These are phyloP conservation scores for Hippocampus guttulatus DNA, from an alignment of 2,113 vertebrate genomes.

Conservation along the genomic window DNA sequence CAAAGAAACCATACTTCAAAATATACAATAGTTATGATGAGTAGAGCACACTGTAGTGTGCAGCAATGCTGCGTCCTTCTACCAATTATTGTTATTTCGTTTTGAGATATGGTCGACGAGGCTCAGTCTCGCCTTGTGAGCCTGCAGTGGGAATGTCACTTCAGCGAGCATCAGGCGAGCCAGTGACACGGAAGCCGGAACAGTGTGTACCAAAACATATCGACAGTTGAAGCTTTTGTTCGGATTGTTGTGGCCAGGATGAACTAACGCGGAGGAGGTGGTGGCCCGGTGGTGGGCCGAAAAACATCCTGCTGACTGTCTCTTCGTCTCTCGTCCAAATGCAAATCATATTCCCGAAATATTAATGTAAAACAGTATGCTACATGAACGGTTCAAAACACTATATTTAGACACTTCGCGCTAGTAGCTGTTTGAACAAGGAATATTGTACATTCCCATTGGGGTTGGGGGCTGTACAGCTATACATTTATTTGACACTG, in stretches of 20 bases:
- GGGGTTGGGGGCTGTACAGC: background rate
- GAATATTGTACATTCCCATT: background rate
- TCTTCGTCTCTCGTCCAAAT: background rate
- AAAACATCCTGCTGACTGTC: background rate
- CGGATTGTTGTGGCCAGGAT: conserved; percentile 7
- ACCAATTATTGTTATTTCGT: conserved; percentile 21
- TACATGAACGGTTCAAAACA: background rate
- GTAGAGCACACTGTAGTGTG: background rate
- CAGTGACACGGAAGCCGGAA: conserved; percentile 51
- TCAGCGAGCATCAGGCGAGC: conserved; percentile 23
- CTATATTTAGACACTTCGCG: background rate
- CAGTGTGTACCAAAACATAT: conserved; percentile 49
- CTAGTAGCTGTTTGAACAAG: background rate
- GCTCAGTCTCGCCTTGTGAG: conserved; percentile 49
- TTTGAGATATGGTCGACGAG: conserved; percentile 20
- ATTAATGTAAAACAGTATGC: background rate
- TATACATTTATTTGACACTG: conserved; percentile 35
- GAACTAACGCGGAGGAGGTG: background rate
- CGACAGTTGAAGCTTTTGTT: conserved; percentile 43
- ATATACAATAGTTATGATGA: background rate
- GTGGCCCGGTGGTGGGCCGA: no score
- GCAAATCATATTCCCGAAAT: background rate
- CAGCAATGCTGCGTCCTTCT: conserved; percentile 1
- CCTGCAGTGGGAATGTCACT: conserved; percentile 35
- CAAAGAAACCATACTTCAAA: background rate